These are phyloP conservation scores for Philereme vetulata DNA, from an alignment of 2,888 invertebrate genomes.

Conservation along the genomic window DNA sequence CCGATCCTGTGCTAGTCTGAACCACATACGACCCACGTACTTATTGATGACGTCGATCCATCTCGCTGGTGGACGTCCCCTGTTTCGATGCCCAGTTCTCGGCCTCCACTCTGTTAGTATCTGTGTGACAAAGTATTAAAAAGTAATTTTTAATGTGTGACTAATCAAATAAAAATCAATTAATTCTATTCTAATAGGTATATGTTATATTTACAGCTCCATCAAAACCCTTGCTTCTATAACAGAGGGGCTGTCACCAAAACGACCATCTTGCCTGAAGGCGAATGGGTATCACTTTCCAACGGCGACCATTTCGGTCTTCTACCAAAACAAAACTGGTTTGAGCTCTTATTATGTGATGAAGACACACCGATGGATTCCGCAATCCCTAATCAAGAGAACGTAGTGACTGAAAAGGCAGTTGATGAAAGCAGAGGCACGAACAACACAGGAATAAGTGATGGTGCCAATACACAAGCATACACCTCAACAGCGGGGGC, in stretches of 20 bases:
- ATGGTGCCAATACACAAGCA: not conserved
- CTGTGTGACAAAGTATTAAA: too few species aligned
- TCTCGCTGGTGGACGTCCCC: too few species aligned
- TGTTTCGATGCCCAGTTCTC: too few species aligned
- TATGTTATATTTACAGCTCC: conserved; percentile 62
- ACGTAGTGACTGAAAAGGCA: not conserved
- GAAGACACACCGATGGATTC: not conserved
- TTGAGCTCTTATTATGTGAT: conserved; percentile 55
- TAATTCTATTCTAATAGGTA: not conserved
- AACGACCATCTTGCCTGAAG: conserved; percentile 60
- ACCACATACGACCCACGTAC: too few species aligned
- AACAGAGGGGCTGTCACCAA: conserved; percentile 48
- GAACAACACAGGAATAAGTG: not conserved
- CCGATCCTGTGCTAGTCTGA: too few species aligned
- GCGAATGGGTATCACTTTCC: conserved; percentile 53
- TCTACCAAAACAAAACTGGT: conserved; percentile 77
- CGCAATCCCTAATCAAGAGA: not conserved
- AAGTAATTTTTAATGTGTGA: too few species aligned
- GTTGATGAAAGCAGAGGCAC: not conserved
- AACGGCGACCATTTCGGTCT: conserved; percentile 82
- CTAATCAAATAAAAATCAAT: too few species aligned
- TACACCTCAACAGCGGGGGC: not conserved
- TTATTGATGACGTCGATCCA: too few species aligned
- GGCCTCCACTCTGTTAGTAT: too few species aligned
- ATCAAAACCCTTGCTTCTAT: conserved; percentile 82